Base-by-base conservation (phyloP, 1,140 invertebrate genomes). In the Acromyrmex heyeri region DNA sequence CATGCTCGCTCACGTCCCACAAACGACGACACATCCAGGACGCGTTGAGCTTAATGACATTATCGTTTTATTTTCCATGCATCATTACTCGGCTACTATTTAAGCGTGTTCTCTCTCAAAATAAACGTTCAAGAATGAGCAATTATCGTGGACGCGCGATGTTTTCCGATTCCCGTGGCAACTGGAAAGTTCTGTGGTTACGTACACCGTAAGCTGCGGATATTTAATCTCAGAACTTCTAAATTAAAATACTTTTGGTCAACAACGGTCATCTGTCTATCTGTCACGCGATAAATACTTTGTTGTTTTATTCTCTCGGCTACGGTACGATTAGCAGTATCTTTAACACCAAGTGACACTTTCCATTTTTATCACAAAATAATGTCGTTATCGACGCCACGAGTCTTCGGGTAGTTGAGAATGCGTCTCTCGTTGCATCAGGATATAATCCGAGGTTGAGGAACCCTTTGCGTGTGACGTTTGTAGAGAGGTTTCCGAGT, bases 201-300 rank as follows among this genome's bases (percentile, higher is more conserved):
- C 50, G 21, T 27, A 10, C 21, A 16, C 61, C 34, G 64, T 55
- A 65, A 90, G 16, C 34, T 8, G 30, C n/a, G 30, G 12, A 6
- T 87, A 87, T 83, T 89, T 69, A 38, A 53, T 53, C 27, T 8
- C 21, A n/a, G 24, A 90, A 89, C 57, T 79, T 85, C 4, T 18
- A 62, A 83, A 87, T 87, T 73, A 89, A 90, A 89, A 87, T 90
- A 85, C 62, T 87, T 72, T 30, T 7, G 12, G 48, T 7, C 34
- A 78, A 79, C 50, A 75, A 79, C 73, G 59, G 38, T 27, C 38
- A 50, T 16, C 21, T 21, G 61, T 48, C 24, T 55, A 50, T 16
- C 65, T n/a, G 38, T 65, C 27, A 50, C 34, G 44, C 61, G 78
- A 59, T 75, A 81, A 78, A 76, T 73, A 50, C 65, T 50, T 59